Evolutionary conservation across 2,888 invertebrate species (phyloP).

Genomic region (Onthophagus sagittarius): DNA sequence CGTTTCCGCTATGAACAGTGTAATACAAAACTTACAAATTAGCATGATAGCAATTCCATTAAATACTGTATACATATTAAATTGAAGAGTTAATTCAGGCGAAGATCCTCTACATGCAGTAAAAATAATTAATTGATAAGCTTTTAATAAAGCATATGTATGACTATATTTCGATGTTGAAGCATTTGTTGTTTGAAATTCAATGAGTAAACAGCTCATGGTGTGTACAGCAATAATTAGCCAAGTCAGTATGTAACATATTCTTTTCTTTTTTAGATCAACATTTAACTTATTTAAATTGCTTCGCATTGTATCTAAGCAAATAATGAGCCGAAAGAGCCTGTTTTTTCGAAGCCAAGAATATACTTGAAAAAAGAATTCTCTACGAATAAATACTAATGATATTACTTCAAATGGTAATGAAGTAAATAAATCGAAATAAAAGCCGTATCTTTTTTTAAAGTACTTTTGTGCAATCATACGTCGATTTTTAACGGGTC

Average conservation of each 20-base stretch:
- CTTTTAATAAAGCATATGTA: neutral
- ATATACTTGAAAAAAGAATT: constrained; percentile 21
- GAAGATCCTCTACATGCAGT: constrained; percentile 5
- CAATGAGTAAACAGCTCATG: neutral
- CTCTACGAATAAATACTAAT: constrained; percentile 12
- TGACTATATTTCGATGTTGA: neutral
- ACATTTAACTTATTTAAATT: constrained; percentile 28
- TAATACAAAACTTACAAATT: constrained; percentile 17
- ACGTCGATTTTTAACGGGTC: constrained; percentile 23
- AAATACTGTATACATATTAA: constrained; percentile 12
- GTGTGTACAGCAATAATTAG: constrained; percentile 16
- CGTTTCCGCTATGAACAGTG: constrained; percentile 22
- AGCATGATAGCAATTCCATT: constrained; percentile 18
- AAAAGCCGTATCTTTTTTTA: constrained; percentile 26
- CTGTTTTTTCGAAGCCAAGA: constrained; percentile 28
- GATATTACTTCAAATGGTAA: constrained; percentile 28
- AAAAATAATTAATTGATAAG: constrained; percentile 17
- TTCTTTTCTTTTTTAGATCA: constrained; percentile 26
- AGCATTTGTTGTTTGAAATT: neutral
- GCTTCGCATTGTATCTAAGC: constrained; percentile 22
- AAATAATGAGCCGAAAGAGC: constrained; percentile 25
- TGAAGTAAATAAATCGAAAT: constrained; percentile 24
- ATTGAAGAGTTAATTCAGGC: neutral
- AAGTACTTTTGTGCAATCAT: constrained; percentile 28
- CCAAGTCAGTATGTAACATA: constrained; percentile 18